Evolutionary conservation across 2,888 invertebrate species (phyloP).

Genomic region (Dicycla oo): DNA sequence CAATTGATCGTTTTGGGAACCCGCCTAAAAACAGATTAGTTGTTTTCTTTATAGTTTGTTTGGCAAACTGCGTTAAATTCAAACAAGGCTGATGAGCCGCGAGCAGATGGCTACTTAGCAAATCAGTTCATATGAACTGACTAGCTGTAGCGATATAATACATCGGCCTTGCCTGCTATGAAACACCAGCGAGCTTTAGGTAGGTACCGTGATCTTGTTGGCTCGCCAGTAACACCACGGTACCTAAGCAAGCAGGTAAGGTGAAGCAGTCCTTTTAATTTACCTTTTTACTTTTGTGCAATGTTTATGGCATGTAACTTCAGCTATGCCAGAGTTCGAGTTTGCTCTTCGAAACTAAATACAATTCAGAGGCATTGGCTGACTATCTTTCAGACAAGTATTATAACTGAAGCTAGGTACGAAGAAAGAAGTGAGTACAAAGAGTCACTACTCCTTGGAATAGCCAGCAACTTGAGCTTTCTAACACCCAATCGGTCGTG

Average conservation of each 20-base stretch:
- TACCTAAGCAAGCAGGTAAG: too few relatives aligned
- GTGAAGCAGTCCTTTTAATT: neutral
- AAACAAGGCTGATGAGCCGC: neutral
- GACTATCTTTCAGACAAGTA: constrained; percentile 16
- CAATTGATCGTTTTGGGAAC: too few relatives aligned
- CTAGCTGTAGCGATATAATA: neutral
- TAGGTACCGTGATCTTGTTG: neutral
- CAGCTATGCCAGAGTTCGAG: constrained; percentile 6
- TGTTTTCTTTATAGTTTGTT: neutral
- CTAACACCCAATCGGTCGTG: neutral
- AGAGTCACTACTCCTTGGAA: neutral
- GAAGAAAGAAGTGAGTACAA: constrained; percentile 9
- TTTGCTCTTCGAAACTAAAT: neutral
- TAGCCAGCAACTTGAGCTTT: too few relatives aligned
- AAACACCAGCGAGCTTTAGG: neutral
- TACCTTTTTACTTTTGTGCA: neutral
- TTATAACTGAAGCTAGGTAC: neutral
- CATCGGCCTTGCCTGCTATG: neutral
- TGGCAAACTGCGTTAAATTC: neutral
- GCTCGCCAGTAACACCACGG: neutral
- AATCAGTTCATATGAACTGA: neutral
- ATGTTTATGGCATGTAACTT: neutral
- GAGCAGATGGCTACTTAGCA: neutral
- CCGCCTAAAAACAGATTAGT: neutral
- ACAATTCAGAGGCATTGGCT: constrained; percentile 24